Evolutionary conservation across 2,888 invertebrate genomes (phyloP), one percentile per base, ranked within the genome.

Genomic region (Acrobasis consociella): DNA sequence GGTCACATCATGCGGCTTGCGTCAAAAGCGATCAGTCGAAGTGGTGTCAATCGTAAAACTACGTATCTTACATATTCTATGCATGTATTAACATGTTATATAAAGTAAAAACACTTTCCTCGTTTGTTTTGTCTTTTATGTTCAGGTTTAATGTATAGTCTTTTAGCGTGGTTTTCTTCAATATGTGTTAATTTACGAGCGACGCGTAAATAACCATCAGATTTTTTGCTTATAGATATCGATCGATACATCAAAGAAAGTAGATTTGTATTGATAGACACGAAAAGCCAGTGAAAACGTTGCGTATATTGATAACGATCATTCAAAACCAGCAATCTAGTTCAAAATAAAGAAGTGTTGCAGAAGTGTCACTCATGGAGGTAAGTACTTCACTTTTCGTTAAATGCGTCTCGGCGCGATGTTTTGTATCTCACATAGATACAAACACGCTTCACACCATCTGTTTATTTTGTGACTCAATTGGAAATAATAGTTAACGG

Each of bases 301-400:
- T 53, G 53, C 55, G 62, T 55, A 62, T 53, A 53, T 15, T 62
- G 62, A 62, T 62, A 55, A 62, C 56, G 56, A 63, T 62, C 59
- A 46, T 62, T 69, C 65, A 60, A 63, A 67, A 67, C 63, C 62
- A 64, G 68, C 62, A 65, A 67, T 66, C 60, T 62, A 52, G 38
- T 51, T 74, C 71, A 46, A 46, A 46, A 46, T n/a, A 42, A 1
- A 9, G 46, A 46, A n/a, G 10, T n/a, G 13, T 13, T 11, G 13
- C 11, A 46, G n/a, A n/a, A 46, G n/a, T 13, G n/a, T 31, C 5
- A 31, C 31, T 31, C 31, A 31, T 31, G 31, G 22, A 22, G 22
- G 22, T 31, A 7, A 8, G 31, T 31, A 31, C 31, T 8, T 31
- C 31, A 31, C 31, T 31, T 7, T 31, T 31, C 31, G 31, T 5